These are phyloP conservation scores for Harmothoe impar DNA, from an alignment of 2,888 invertebrate genomes.

Conservation along the genomic window DNA sequence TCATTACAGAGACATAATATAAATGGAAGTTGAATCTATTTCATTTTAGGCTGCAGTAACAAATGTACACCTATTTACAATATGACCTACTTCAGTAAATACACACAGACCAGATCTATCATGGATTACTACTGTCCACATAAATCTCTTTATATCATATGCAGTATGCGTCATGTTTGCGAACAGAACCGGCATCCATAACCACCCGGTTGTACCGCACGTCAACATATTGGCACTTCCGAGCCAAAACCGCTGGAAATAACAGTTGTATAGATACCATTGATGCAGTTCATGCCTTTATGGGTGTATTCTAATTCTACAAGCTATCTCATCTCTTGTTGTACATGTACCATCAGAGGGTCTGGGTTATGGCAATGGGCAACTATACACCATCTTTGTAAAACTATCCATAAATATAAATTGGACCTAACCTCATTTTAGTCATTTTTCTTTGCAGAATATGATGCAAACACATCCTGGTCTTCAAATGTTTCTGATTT, in stretches of 20 bases:
- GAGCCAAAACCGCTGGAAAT: not conserved
- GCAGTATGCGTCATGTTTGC: not conserved
- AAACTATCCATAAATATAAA: not conserved
- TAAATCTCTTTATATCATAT: constrained; percentile 10
- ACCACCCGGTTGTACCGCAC: too few species aligned
- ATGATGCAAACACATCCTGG: not conserved
- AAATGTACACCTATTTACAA: constrained; percentile 51
- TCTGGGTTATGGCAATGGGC: too few species aligned
- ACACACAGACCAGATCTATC: not conserved
- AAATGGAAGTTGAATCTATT: constrained; percentile 8
- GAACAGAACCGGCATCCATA: not conserved
- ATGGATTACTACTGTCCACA: not conserved
- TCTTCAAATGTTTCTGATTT: not conserved
- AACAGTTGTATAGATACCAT: too few species aligned
- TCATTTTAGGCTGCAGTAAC: not conserved
- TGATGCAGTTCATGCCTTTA: too few species aligned
- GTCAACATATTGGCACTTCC: not conserved
- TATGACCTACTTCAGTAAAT: constrained; percentile 2
- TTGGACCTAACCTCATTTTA: not conserved
- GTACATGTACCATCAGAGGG: not conserved
- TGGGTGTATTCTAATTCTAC: not conserved
- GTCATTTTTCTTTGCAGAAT: not conserved
- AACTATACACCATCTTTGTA: not conserved
- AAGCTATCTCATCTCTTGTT: not conserved
- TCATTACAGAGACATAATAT: not conserved